These are phyloP conservation scores for Seriola quinqueradiata DNA, from an alignment of 2,113 vertebrate genomes.

Conservation along the genomic window DNA sequence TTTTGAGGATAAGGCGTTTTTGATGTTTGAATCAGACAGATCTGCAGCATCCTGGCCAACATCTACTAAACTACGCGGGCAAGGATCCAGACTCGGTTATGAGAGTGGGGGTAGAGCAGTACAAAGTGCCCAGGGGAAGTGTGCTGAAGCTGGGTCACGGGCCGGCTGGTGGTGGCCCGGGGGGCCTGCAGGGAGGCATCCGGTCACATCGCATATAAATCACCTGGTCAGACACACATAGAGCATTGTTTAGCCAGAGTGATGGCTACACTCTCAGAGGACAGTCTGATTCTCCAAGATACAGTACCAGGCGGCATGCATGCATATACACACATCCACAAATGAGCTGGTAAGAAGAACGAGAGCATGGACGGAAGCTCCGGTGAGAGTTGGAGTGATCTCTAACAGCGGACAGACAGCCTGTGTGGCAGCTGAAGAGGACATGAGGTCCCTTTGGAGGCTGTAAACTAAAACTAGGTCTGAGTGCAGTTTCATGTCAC, in stretches of 20 bases:
- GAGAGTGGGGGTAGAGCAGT: slow-evolving; percentile 44
- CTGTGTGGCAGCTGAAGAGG: slow-evolving; percentile 53
- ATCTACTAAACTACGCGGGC: slow-evolving; percentile 30
- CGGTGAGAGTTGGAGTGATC: slow-evolving; percentile 27
- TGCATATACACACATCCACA: slow-evolving; percentile 5
- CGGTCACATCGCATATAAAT: slow-evolving; percentile 76
- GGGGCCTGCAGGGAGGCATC: slow-evolving; percentile 50
- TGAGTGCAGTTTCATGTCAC: slow-evolving; percentile 60
- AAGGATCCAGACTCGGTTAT: slow-evolving; percentile 41
- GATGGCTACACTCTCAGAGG: slow-evolving; percentile 60
- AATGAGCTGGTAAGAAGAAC: slow-evolving; percentile 33
- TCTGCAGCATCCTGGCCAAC: slow-evolving; percentile 16
- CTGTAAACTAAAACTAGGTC: slow-evolving; percentile 52
- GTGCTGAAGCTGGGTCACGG: slow-evolving; percentile 54
- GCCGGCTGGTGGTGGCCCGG: slow-evolving; percentile 28
- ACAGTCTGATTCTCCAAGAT: slow-evolving; percentile 41
- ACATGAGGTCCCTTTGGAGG: slow-evolving; percentile 55
- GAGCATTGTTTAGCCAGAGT: slow-evolving; percentile 64
- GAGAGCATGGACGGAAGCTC: slow-evolving; percentile 36
- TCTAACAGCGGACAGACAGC: slow-evolving; percentile 30
- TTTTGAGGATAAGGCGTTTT: not conserved
- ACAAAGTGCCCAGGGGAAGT: slow-evolving; percentile 54
- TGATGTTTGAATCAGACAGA: slow-evolving; percentile 15
- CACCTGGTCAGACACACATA: slow-evolving; percentile 71
- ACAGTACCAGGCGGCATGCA: slow-evolving; percentile 22